A percentile compares a stretch with the other conserved stretches of the same genome.
These are phyloP conservation scores for Leucopsar rothschildi DNA, from an alignment of 2,113 vertebrate genomes.

Conservation along the genomic window DNA sequence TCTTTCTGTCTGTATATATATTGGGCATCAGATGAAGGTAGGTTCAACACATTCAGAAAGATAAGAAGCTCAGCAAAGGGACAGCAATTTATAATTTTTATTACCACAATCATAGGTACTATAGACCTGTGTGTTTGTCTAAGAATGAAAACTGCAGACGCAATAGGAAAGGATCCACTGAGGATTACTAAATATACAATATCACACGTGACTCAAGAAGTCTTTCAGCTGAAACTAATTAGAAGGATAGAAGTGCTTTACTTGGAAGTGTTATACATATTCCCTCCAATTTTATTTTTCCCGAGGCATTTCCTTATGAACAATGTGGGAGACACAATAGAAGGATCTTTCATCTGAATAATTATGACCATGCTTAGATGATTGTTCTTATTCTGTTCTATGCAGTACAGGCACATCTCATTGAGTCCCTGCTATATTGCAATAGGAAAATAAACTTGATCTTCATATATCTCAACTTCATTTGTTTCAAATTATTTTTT, in stretches of 20 bases:
- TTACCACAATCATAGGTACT: neutral
- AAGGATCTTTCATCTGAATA: neutral
- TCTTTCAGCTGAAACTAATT: neutral
- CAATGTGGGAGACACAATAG: neutral
- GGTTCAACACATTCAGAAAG: neutral
- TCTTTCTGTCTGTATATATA: neutral
- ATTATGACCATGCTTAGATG: neutral
- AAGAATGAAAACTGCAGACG: neutral
- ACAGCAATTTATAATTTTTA: neutral
- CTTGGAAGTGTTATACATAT: neutral
- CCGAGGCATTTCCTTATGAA: neutral
- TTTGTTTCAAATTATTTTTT: neutral
- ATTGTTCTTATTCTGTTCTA: neutral
- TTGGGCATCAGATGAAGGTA: neutral
- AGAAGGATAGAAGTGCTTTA: neutral
- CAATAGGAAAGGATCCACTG: neutral
- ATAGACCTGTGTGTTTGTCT: neutral
- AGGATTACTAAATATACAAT: neutral
- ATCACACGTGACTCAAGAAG: neutral
- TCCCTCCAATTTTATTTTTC: neutral
- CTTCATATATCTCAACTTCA: neutral
- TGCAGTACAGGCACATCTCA: neutral
- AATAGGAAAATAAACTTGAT: neutral
- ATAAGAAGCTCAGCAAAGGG: neutral
- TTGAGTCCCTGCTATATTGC: neutral